Percentiles rank a stretch among this genome's conserved stretches.
phyloP scores from a whole-genome alignment of 1,140 invertebrate genomes.

The Eumeta japonica region DNA sequence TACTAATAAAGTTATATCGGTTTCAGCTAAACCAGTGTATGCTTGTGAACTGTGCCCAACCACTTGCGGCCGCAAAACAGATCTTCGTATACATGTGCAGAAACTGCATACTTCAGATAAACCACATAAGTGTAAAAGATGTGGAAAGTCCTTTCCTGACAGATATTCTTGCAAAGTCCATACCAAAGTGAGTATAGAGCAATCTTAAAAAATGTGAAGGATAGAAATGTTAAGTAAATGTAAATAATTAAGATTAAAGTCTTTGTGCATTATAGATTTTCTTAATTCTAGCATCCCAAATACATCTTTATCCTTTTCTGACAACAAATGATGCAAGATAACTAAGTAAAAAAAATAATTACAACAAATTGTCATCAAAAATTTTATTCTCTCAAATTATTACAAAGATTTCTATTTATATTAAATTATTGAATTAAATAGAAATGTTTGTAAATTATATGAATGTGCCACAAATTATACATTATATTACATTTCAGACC shows the following conservation, averaged over 20 bases:
- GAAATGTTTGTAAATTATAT: not conserved
- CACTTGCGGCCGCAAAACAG: constrained; percentile 95
- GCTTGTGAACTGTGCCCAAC: constrained; percentile 94
- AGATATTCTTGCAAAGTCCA: constrained; percentile 73
- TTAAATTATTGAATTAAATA: too few relatives aligned
- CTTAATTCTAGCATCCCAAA: not conserved
- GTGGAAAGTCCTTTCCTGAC: constrained; percentile 90
- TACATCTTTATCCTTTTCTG: not conserved
- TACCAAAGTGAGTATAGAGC: constrained; percentile 49
- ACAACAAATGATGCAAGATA: not conserved
- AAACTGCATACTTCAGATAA: constrained; percentile 94
- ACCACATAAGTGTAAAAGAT: constrained; percentile 89
- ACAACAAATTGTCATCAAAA: not conserved
- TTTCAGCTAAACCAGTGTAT: constrained; percentile 91
- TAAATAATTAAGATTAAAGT: not conserved
- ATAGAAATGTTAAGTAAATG: too few relatives aligned
- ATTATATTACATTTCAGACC: constrained; percentile 58
- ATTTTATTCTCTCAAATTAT: too few relatives aligned
- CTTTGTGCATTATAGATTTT: not conserved
- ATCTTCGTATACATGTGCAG: constrained; percentile 93
- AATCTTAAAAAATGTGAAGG: not conserved
- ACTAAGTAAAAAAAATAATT: not conserved
- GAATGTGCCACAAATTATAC: not conserved
- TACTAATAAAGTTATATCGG: too few relatives aligned
- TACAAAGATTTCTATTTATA: too few relatives aligned